Evolutionary conservation across 2,888 invertebrate genomes (phyloP), one percentile per base, ranked within the genome.

Genomic region (Eremobia ochroleuca): DNA sequence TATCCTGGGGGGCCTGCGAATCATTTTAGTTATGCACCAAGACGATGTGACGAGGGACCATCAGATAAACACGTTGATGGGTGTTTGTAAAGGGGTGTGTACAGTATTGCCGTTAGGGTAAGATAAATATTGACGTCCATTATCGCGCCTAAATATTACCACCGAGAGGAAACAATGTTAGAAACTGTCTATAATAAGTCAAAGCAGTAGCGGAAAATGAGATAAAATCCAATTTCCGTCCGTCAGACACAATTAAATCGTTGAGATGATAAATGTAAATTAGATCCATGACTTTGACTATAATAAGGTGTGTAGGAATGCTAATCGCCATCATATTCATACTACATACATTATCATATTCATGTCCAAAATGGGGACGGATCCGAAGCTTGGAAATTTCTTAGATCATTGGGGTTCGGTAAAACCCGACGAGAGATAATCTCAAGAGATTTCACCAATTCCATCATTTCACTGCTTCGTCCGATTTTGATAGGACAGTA

Each of bases 41-140:
- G 31, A 73, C 1, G 28, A 34, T 52, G 72, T 83, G 79, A 86
- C 68, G 85, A 89, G 90, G 90, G 90, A 88, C 88, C 84, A 92
- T 91, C 90, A 87, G 92, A 92, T 92, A 92, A 90, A 87, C 86
- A 89, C 86, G 72, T 87, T 84, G 79, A 83, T 86, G 87, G 73
- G 70, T 85, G 80, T 81, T 82, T 81, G 59, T 52, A 43, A 28
- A 74, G 71, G 49, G 71, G 43, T 37, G 77, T 67, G 58, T 70
- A 59, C 25, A 55, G 52, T 68, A 78, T 79, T 81, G 71, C 66
- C 76, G 37, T 79, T 76, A 64, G 55, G 37, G 43, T 69, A 62
- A 68, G 49, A 34, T 79, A 70, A 81, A 70, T 34, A 64, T 76
- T 70, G 43, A 70, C 34, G 18, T 65, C 59, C 59, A 52, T 75